phyloP scores from a whole-genome alignment of 2,888 invertebrate genomes.

The Ormyrus rosae region DNA sequence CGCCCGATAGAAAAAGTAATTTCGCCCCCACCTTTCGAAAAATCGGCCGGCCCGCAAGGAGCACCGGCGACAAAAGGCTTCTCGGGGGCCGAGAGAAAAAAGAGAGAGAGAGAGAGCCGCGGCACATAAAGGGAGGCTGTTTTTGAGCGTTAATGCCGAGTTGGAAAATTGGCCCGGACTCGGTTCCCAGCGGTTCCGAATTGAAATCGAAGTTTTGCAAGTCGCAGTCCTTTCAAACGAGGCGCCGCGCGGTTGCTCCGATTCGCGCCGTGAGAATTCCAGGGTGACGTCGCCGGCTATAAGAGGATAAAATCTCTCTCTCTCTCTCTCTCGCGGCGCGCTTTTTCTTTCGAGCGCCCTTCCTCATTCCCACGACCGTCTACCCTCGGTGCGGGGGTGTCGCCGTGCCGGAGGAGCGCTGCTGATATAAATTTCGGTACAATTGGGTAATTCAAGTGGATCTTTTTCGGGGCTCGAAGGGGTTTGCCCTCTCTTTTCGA shows the following conservation, averaged over 20 bases:
- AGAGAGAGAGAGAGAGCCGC: neutral
- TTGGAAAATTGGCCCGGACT: conserved; percentile 41
- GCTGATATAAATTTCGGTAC: neutral
- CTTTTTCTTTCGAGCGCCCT: conserved; percentile 30
- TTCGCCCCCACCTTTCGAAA: conserved; percentile 4
- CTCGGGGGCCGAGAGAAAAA: neutral
- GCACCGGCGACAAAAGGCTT: neutral
- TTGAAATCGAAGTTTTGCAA: conserved; percentile 49
- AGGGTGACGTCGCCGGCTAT: conserved; percentile 43
- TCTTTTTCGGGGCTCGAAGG: neutral
- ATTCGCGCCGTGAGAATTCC: conserved; percentile 59
- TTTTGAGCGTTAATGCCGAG: conserved; percentile 39
- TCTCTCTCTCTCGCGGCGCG: conserved; percentile 14
- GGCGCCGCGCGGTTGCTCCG: conserved; percentile 12
- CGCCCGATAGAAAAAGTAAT: conserved; percentile 28
- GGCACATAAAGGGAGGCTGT: neutral
- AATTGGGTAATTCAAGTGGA: too few species aligned
- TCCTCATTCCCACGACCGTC: conserved; percentile 61
- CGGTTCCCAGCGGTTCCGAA: conserved; percentile 36
- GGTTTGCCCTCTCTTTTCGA: too few species aligned
- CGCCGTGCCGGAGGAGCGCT: neutral
- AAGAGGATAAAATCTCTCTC: conserved; percentile 61
- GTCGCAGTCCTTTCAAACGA: conserved; percentile 2
- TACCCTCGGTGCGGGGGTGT: neutral
- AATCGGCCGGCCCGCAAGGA: neutral